Conservation (phyloP, 2,797 vertebrate genomes). For the Salarias fasciatus region DNA sequence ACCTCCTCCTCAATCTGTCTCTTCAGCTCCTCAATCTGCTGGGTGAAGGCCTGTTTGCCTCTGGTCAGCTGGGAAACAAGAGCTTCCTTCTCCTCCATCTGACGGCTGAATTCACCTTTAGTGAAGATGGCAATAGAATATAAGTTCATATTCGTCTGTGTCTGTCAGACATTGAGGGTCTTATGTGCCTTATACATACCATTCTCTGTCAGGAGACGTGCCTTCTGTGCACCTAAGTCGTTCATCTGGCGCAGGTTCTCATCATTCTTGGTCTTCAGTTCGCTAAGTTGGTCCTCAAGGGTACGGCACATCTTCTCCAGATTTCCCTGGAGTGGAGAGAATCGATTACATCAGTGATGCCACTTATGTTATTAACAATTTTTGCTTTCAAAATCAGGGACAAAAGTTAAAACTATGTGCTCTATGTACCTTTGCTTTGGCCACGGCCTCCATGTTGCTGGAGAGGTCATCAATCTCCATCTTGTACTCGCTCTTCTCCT, state of each 20-base stretch:
- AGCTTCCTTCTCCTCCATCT: constrained; percentile 89
- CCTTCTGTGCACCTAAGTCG: constrained; percentile 84
- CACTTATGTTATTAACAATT: not conserved
- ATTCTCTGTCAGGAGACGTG: constrained; percentile 89
- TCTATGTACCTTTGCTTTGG: constrained; percentile 86
- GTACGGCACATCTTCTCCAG: constrained; percentile 88
- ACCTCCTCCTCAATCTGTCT: constrained; percentile 84
- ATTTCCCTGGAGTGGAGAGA: constrained; percentile 80
- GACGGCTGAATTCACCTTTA: constrained; percentile 85
- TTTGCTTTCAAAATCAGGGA: too few species aligned
- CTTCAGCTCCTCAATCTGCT: constrained; percentile 91
- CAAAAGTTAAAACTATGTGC: not conserved
- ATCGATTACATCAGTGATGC: not conserved
- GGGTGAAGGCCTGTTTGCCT: constrained; percentile 89
- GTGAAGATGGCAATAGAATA: not conserved
- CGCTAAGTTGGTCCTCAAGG: constrained; percentile 88
- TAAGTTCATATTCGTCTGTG: not conserved
- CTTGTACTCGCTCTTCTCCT: constrained; percentile 91
- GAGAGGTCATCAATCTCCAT: constrained; percentile 91
- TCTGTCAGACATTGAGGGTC: not conserved
- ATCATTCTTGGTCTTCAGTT: constrained; percentile 88
- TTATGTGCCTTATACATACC: constrained; percentile 70
- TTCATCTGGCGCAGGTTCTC: constrained; percentile 85
- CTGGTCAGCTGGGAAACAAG: constrained; percentile 90
- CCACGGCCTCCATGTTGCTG: constrained; percentile 86